Evolutionary conservation across 2,113 vertebrate genomes (phyloP), one percentile per base, ranked within the genome.

Genomic region (Chaetops frenatus): DNA sequence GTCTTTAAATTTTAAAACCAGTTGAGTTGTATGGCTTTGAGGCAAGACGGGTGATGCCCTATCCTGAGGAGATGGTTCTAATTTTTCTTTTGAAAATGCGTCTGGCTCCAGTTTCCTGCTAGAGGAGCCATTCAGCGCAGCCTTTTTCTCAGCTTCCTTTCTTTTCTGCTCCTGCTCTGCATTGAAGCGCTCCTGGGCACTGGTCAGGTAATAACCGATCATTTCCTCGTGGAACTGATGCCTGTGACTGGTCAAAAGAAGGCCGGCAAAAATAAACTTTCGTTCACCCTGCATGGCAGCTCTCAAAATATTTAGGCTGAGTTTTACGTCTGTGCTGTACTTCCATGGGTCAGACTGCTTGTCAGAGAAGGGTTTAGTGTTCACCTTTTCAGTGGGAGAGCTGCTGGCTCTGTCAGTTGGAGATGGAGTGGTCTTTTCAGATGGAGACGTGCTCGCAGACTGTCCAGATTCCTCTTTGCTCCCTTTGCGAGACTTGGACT

Each of bases 141-240:
- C 92, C 61, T 98, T 98, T 77, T 98, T 98, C 80, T 98, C 98
- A 12, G 97, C 97, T 70, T 99, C 98, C 94, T 99, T 99, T 94
- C 99, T 98, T 60, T 99, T 99, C 96, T 99, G 99, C 57, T 99
- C 99, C 97, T 99, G 99, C 80, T 99, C 99, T 5, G 99, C 98
- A 66, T 98, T 99, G 97, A 99, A 99, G 73, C 99, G 99, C 95
- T 99, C 99, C 97, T 99, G 99, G 36, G 99, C 99, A 9, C 98
- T 99, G 86, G 97, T 99, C 96, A 99, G 97, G 96, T 99, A 99
- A 97, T 99, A 99, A 96, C 98, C 99, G 72, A 99, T 99, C 99
- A 99, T 99, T 97, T 99, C 99, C 97, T 99, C 99, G 2, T 99
- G 99, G 98, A 99, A 99, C 97, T 99, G 99, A 96, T 99, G 99